phyloP scores from a whole-genome alignment of 2,113 vertebrate species.

The Lethenteron reissneri region DNA sequence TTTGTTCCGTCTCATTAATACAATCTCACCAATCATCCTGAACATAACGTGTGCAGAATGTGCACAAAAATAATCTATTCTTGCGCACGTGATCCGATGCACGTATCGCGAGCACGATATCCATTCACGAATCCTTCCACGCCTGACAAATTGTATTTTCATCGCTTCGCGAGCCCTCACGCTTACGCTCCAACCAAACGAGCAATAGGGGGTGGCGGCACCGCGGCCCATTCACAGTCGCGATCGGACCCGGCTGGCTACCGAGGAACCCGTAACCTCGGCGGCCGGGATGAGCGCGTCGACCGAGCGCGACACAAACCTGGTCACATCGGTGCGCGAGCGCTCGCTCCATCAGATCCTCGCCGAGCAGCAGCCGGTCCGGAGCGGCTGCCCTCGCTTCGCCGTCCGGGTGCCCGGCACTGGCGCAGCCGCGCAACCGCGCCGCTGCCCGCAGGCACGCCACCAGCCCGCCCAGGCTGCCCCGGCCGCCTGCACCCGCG shows the following conservation, averaged over 20 bases:
- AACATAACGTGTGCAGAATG: no score
- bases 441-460: conserved; percentile 64
- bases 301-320: conserved; percentile 22
- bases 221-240: background rate
- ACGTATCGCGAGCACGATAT: no score
- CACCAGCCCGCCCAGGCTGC: conserved; percentile 62
- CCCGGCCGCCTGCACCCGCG: conserved; percentile 29
- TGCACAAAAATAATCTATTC: no score
- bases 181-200: background rate
- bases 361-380: conserved; percentile 35
- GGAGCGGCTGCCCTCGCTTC: conserved; percentile 28
- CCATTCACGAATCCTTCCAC: no score
- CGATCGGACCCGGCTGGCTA: no score
- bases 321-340: conserved; percentile 69
- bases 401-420: conserved; percentile 6
- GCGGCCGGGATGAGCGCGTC: background rate
- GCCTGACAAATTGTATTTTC: background rate
- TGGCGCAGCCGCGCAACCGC: conserved; percentile 42
- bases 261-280: background rate
- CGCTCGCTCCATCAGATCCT: conserved; percentile 35
- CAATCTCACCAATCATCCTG: no score
- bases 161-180: background rate
- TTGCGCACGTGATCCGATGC: no score
- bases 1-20: no score
- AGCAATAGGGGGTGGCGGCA: background rate